phyloP scores from a whole-genome alignment of 1,140 invertebrate species.

The Stenopsyche tienmushanensis region DNA sequence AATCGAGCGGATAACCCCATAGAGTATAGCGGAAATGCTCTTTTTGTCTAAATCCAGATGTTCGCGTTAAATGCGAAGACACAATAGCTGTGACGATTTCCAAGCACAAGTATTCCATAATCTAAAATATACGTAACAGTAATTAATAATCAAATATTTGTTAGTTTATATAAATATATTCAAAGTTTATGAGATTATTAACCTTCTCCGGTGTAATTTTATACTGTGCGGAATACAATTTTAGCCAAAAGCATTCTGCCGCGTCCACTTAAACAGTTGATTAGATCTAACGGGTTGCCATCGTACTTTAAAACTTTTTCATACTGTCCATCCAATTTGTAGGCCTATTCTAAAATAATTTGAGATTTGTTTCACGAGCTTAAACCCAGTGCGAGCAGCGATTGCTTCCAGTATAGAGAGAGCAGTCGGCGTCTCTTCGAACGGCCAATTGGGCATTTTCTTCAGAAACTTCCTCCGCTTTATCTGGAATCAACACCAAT shows the following conservation, averaged over 20 bases:
- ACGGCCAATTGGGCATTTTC: conserved; percentile 45
- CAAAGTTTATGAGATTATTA: conserved; percentile 21
- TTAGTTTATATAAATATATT: background rate
- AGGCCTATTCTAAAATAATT: conserved; percentile 52
- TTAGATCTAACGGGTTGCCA: conserved; percentile 51
- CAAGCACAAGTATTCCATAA: conserved; percentile 58
- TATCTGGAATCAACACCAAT: conserved; percentile 51
- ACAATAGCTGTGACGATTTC: conserved; percentile 57
- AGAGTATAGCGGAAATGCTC: conserved; percentile 56
- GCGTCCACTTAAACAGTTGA: conserved; percentile 52
- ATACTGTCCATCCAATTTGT: conserved; percentile 54
- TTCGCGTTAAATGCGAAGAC: conserved; percentile 53
- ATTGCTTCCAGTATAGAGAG: conserved; percentile 51
- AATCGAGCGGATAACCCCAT: conserved; percentile 60
- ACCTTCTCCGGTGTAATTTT: conserved; percentile 53
- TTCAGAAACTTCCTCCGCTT: conserved; percentile 45
- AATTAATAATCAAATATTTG: conserved; percentile 2
- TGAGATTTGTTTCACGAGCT: conserved; percentile 51
- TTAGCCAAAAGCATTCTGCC: conserved; percentile 53
- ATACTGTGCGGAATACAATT: conserved; percentile 53
- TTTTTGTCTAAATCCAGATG: conserved; percentile 52
- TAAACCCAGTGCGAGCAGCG: conserved; percentile 46
- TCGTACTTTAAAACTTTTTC: conserved; percentile 51
- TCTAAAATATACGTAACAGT: conserved; percentile 46
- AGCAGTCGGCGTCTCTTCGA: conserved; percentile 49